Evolutionary conservation across 2,888 invertebrate genomes (phyloP).

Genomic region (Herminia tarsipennalis): DNA sequence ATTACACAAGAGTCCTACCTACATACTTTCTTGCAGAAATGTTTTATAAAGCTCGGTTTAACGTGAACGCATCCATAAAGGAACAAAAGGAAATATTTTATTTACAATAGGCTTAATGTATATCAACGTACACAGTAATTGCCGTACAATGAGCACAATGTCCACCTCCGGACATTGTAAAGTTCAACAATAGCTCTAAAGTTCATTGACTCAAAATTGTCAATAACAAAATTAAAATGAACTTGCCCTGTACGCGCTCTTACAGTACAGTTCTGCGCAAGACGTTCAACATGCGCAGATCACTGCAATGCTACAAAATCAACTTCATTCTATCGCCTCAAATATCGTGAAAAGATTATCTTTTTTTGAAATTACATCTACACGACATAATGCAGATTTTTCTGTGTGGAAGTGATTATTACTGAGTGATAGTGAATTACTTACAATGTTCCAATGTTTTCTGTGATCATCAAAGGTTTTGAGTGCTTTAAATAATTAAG

Average conservation of each 20-base stretch:
- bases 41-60: neutral
- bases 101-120: slow-evolving; percentile 34
- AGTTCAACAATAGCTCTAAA: slow-evolving; percentile 42
- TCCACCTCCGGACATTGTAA: slow-evolving; percentile 22
- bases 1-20: too few relatives aligned
- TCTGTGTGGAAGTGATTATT: slow-evolving; percentile 37
- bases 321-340: slow-evolving; percentile 70
- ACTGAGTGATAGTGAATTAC: slow-evolving; percentile 47
- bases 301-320: slow-evolving; percentile 82
- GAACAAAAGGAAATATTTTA: slow-evolving; percentile 46
- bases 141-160: slow-evolving; percentile 15
- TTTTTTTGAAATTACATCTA: slow-evolving; percentile 52
- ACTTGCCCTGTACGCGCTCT: slow-evolving; percentile 47
- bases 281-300: slow-evolving; percentile 78
- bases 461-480: slow-evolving; percentile 30
- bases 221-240: slow-evolving; percentile 75
- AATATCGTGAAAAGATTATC: slow-evolving; percentile 63
- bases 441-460: slow-evolving; percentile 62
- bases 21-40: neutral
- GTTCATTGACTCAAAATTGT: slow-evolving; percentile 77
- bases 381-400: slow-evolving; percentile 57
- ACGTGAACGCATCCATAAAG: slow-evolving; percentile 41
- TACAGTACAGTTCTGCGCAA: slow-evolving; percentile 73
- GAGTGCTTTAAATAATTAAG: slow-evolving; percentile 43
- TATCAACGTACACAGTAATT: slow-evolving; percentile 23